Evolutionary conservation across 2,113 vertebrate species (phyloP).

Genomic region (Toxotes jaculatrix): DNA sequence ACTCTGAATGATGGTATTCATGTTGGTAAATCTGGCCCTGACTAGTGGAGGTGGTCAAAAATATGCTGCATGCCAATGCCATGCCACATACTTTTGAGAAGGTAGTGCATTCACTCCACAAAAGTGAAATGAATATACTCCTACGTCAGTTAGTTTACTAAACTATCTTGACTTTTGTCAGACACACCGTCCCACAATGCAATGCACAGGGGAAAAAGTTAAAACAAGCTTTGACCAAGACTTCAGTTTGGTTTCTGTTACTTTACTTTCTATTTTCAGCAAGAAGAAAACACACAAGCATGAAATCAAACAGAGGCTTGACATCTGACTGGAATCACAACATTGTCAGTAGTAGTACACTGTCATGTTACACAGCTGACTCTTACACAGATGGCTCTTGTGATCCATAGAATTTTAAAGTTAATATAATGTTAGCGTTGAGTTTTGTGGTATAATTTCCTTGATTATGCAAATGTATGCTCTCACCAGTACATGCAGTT

Average conservation of each 20-base stretch:
- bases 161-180: background rate
- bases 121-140: background rate
- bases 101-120: background rate
- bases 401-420: background rate
- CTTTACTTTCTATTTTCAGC: conserved; percentile 10
- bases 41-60: background rate
- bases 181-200: background rate
- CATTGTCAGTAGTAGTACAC: background rate
- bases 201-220: background rate
- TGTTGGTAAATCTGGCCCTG: background rate
- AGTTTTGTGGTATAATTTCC: too few species aligned
- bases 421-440: too few species aligned
- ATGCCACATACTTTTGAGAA: background rate
- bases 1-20: background rate
- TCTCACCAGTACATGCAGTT: background rate
- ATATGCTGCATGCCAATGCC: background rate
- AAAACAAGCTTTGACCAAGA: background rate
- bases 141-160: background rate
- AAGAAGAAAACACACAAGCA: background rate
- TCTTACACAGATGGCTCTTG: background rate
- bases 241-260: background rate
- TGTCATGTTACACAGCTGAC: background rate
- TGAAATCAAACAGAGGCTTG: background rate
- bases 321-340: background rate
- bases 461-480: too few species aligned